Conservation (phyloP, 1,140 invertebrate genomes). For the Archivesica marissinica region DNA sequence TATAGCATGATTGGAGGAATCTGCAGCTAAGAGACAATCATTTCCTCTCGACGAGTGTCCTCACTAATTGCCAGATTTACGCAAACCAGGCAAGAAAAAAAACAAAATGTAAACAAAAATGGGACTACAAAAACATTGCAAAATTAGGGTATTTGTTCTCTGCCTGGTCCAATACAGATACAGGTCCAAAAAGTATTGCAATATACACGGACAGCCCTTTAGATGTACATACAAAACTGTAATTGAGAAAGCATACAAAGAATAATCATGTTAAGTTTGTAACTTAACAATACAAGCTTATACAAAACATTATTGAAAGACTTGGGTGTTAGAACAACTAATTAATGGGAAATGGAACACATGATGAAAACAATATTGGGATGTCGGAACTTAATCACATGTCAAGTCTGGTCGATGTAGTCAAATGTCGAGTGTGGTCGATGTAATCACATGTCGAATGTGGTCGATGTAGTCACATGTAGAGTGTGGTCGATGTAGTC, state of each 20-base stretch:
- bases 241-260: not conserved
- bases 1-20: too few species aligned
- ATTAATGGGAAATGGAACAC: not conserved
- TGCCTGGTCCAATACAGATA: not conserved
- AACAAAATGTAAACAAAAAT: not conserved
- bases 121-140: not conserved
- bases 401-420: too few species aligned
- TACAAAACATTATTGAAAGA: slow-evolving; percentile 40
- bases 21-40: too few species aligned
- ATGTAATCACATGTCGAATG: not conserved
- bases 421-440: not conserved
- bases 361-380: not conserved
- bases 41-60: too few species aligned
- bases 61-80: not conserved
- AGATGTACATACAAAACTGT: not conserved
- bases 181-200: not conserved
- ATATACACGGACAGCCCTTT: not conserved
- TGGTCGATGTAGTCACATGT: too few species aligned
- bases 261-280: not conserved
- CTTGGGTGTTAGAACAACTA: slow-evolving; percentile 36
- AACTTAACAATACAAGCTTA: slow-evolving; percentile 2
- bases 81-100: not conserved
- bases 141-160: not conserved
- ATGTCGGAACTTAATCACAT: not conserved
- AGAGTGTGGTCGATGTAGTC: too few species aligned